These are phyloP conservation scores for Laterallus jamaicensis DNA, from an alignment of 2,113 vertebrate genomes.

Conservation along the genomic window DNA sequence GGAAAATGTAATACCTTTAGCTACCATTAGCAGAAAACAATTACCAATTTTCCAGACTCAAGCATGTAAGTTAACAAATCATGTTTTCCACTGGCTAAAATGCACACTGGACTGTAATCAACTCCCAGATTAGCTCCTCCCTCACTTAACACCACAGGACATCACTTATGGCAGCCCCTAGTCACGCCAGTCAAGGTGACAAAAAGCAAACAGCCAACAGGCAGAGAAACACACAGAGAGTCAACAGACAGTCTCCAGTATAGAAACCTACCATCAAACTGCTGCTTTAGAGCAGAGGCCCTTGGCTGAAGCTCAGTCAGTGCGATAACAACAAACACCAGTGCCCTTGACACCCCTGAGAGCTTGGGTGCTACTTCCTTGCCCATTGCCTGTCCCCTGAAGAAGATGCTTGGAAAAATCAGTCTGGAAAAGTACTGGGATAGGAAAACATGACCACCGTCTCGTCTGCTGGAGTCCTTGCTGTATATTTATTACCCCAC, in stretches of 20 bases:
- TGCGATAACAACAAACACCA: background rate
- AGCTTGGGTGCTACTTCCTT: background rate
- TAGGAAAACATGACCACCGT: background rate
- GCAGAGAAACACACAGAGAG: fast-evolving
- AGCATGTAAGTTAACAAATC: background rate
- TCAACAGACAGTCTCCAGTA: background rate
- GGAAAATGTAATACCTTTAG: background rate
- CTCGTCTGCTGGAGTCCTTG: background rate
- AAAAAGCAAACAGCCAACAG: background rate
- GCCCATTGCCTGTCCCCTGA: background rate
- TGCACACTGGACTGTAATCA: background rate
- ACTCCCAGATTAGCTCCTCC: background rate
- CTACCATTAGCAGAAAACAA: background rate
- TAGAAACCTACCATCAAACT: background rate
- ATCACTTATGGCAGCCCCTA: background rate
- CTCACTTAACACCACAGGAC: background rate
- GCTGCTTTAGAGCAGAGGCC: background rate
- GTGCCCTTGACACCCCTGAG: fast-evolving
- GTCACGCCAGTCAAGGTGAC: background rate
- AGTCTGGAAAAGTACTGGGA: background rate
- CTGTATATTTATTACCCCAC: background rate
- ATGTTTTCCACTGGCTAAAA: background rate
- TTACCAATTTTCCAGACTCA: background rate
- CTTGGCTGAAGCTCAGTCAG: background rate
- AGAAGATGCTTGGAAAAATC: background rate